These are phyloP conservation scores for Brachionus plicatilis DNA, from an alignment of 1,140 invertebrate genomes.

Conservation along the genomic window DNA sequence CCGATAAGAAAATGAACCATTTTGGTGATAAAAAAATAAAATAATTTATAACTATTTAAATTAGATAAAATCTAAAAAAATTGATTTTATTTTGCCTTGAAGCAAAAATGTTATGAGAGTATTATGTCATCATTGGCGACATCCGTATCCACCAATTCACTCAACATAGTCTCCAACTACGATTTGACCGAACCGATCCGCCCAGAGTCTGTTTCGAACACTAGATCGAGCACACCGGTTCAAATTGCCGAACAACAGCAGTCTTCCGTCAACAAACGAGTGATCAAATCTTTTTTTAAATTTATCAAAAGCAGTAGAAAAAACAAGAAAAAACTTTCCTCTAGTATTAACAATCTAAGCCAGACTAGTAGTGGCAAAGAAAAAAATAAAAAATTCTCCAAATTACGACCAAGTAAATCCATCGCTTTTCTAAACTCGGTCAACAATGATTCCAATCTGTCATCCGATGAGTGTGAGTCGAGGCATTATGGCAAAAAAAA, in stretches of 20 bases:
- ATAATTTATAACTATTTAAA: background rate
- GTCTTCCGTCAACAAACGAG: background rate
- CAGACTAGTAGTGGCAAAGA: background rate
- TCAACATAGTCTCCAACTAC: background rate
- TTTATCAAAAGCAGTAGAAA: conserved; percentile 13
- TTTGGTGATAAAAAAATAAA: background rate
- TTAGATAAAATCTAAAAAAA: background rate
- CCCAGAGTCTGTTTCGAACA: background rate
- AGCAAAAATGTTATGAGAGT: background rate
- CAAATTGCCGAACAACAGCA: background rate
- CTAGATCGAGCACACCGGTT: background rate
- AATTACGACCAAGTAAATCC: conserved; percentile 16
- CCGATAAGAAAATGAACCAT: background rate
- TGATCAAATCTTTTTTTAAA: background rate
- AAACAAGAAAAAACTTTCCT: background rate
- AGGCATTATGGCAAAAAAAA: background rate
- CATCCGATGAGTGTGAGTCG: background rate
- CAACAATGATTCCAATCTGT: background rate
- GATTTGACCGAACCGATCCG: background rate
- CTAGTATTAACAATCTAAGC: conserved; percentile 2
- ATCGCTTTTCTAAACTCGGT: background rate
- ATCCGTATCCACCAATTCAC: background rate
- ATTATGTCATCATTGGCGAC: background rate
- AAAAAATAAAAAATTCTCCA: background rate
- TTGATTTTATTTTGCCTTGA: background rate